Evolutionary conservation across 1,140 invertebrate species (phyloP), one percentile per base, ranked within the genome.

Genomic region (Drosophila suzukii): DNA sequence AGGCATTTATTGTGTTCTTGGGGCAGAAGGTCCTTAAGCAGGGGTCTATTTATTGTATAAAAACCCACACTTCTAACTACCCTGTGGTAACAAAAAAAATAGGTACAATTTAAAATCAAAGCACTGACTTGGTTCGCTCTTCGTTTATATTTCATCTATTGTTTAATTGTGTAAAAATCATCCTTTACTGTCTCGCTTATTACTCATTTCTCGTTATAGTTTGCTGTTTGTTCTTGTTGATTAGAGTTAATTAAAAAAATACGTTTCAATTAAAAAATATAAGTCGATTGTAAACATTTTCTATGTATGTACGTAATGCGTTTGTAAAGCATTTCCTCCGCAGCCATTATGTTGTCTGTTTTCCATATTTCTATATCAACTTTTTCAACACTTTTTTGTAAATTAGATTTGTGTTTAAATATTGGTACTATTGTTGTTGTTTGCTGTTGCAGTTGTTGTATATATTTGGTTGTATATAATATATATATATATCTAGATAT

Each of bases 381-480:
- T 57, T 46, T 72, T 56, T 62, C 44, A 49, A 41, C 61, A 76
- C 47, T 36, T 57, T 77, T 76, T 77, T 78, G 46, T 72, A 71
- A 71, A 70, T 78, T 73, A 79, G 75, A 73, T 75, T 73, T 56
- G 65, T 72, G 79, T 67, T 78, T 78, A 71, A 75, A 78, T 73
- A 81, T 77, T 88, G 81, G 88, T 81, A 82, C 78, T 84, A 88
- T 84, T 89, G 86, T 79, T 77, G 53, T 68, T 72, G 44, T 76
- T 56, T 77, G 65, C 68, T 77, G 70, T 77, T 70, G 50, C 66
- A 46, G 66, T 82, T 60, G 59, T 73, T 74, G 56, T 81, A 63
- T 76, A 62, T 72, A 65, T 83, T 75, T 78, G 62, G 60, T 73
- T 80, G 58, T 59, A 49, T 62, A 57, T 57, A 73, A 78, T 59